A percentile compares a stretch with the other conserved stretches of the same genome.
phyloP scores from a whole-genome alignment of 2,113 vertebrate species.

The Phrynosoma platyrhinos region DNA sequence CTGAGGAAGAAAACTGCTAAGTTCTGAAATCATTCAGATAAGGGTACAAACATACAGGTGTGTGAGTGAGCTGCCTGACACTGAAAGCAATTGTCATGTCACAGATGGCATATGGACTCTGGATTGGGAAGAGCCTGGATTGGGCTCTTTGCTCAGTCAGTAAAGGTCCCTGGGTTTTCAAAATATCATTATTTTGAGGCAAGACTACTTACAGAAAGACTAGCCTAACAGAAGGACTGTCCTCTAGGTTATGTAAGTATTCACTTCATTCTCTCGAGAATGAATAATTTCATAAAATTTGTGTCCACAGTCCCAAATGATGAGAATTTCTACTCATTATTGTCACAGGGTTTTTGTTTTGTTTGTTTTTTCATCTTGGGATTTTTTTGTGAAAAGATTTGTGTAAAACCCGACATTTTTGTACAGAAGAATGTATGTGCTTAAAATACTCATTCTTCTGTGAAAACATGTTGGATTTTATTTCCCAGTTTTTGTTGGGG shows the following conservation, averaged over 20 bases:
- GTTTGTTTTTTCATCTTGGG: not conserved
- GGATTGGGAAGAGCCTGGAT: not conserved
- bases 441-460: too few species aligned
- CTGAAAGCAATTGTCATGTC: not conserved
- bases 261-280: not conserved
- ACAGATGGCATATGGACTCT: not conserved
- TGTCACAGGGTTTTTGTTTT: not conserved
- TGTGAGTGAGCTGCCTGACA: not conserved
- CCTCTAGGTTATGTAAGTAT: not conserved
- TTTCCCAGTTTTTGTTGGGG: too few species aligned
- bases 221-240: not conserved
- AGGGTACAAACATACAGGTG: not conserved
- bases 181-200: not conserved
- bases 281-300: too few species aligned
- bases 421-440: too few species aligned
- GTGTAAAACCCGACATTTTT: too few species aligned
- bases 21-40: not conserved
- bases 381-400: too few species aligned
- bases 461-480: too few species aligned
- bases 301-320: too few species aligned
- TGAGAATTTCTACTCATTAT: too few species aligned
- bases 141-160: not conserved
- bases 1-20: constrained; percentile 13
- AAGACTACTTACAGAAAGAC: not conserved
- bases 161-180: not conserved